Percentiles rank a stretch among this genome's conserved stretches.
phyloP scores from a whole-genome alignment of 2,888 invertebrate genomes.

The Ormyrus labotus region DNA sequence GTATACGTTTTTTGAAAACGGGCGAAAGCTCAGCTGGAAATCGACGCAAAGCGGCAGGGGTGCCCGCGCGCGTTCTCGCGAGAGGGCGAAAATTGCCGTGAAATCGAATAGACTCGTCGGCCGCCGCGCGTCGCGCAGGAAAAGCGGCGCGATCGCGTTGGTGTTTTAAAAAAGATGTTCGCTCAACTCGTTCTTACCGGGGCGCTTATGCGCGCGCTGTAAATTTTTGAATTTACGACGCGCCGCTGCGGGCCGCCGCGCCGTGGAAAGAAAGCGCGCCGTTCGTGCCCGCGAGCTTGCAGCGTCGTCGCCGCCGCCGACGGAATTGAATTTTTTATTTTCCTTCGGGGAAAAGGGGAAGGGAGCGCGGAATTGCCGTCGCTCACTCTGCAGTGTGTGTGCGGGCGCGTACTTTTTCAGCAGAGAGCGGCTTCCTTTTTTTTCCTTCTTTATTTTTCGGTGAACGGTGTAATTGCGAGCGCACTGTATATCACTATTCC shows the following conservation, averaged over 20 bases:
- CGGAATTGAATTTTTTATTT: slow-evolving; percentile 47
- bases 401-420: neutral
- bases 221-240: slow-evolving; percentile 44
- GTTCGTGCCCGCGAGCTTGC: neutral
- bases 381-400: neutral
- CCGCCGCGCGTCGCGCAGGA: neutral
- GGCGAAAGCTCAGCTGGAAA: neutral
- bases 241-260: too few species aligned
- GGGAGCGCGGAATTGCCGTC: neutral
- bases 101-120: slow-evolving; percentile 31
- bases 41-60: slow-evolving; percentile 18
- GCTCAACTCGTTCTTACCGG: slow-evolving; percentile 1
- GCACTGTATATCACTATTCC: neutral
- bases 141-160: slow-evolving; percentile 17
- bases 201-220: slow-evolving; percentile 12
- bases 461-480: neutral
- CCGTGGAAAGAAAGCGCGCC: slow-evolving; percentile 20
- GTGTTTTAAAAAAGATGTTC: slow-evolving; percentile 35
- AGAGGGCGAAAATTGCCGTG: slow-evolving; percentile 16
- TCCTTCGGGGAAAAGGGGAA: slow-evolving; percentile 15
- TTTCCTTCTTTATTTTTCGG: neutral
- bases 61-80: neutral
- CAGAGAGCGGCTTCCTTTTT: neutral
- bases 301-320: neutral
- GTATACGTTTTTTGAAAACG: neutral